phyloP scores from a whole-genome alignment of 2,113 vertebrate species.

The Herpetotheres cachinnans region DNA sequence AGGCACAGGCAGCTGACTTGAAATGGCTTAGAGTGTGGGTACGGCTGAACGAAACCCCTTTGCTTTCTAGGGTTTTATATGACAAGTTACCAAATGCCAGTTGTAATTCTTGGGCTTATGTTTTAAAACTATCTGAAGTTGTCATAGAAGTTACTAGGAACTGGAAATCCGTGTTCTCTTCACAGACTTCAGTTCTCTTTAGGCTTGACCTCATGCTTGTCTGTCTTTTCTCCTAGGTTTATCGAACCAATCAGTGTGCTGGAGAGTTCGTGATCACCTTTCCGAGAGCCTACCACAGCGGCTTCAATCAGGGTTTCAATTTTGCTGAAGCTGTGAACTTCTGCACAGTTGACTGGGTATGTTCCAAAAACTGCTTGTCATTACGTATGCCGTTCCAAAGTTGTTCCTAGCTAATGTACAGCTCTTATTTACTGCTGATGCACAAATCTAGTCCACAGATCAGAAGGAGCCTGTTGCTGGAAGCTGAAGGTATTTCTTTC shows the following conservation, averaged over 20 bases:
- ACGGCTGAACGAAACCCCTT: neutral
- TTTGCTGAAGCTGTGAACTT: constrained; percentile 99
- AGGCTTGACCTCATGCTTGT: neutral
- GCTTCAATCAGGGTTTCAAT: constrained; percentile 99
- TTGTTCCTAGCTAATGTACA: neutral
- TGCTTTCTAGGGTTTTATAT: neutral
- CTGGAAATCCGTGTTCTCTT: neutral
- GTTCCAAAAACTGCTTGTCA: neutral
- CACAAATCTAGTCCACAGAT: neutral
- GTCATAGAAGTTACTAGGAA: neutral
- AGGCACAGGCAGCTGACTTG: neutral
- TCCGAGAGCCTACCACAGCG: constrained; percentile 95
- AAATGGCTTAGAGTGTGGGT: neutral
- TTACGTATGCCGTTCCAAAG: neutral
- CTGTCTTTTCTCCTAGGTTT: constrained; percentile 78
- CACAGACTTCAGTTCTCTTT: neutral
- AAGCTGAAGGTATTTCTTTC: neutral
- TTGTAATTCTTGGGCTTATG: neutral
- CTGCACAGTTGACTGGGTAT: constrained; percentile 97
- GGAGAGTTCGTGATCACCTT: constrained; percentile 99
- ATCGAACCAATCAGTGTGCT: constrained; percentile 97
- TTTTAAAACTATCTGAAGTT: neutral
- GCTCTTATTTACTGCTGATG: neutral
- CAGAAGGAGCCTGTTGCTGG: neutral
- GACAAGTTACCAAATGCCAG: neutral